phyloP scores from a whole-genome alignment of 2,797 vertebrate species.

The Capromys pilorides region DNA sequence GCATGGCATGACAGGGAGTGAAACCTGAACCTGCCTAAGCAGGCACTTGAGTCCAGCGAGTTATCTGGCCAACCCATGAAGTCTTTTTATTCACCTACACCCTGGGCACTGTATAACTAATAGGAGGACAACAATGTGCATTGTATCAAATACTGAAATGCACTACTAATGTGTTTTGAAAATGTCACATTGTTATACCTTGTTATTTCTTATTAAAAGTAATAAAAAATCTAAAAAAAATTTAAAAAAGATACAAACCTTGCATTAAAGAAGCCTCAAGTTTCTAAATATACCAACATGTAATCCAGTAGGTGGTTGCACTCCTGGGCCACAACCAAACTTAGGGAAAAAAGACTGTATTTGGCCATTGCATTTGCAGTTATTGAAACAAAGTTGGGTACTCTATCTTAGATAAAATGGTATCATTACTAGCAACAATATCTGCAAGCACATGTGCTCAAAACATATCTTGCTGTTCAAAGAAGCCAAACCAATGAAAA shows the following conservation, averaged over 20 bases:
- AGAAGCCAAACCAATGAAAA: background rate
- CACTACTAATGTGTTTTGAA: too few species aligned
- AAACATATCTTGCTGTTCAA: background rate
- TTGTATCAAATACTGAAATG: too few species aligned
- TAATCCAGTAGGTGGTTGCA: background rate
- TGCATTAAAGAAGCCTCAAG: background rate
- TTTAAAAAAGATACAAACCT: background rate
- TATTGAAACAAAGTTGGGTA: background rate
- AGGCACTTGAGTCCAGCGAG: too few species aligned
- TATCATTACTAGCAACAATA: background rate
- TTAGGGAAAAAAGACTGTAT: background rate
- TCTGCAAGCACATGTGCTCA: background rate
- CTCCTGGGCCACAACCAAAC: background rate
- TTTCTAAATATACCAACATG: background rate
- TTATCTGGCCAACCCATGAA: too few species aligned
- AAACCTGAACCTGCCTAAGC: too few species aligned
- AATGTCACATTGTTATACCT: too few species aligned
- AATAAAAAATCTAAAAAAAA: too few species aligned
- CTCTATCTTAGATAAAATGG: background rate
- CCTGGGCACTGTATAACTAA: too few species aligned
- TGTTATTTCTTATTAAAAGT: too few species aligned
- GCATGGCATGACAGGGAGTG: too few species aligned
- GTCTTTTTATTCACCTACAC: too few species aligned
- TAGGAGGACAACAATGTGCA: too few species aligned
- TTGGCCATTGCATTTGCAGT: background rate